Evolutionary conservation across 2,113 vertebrate genomes (phyloP).

Genomic region (Oryzias celebensis): DNA sequence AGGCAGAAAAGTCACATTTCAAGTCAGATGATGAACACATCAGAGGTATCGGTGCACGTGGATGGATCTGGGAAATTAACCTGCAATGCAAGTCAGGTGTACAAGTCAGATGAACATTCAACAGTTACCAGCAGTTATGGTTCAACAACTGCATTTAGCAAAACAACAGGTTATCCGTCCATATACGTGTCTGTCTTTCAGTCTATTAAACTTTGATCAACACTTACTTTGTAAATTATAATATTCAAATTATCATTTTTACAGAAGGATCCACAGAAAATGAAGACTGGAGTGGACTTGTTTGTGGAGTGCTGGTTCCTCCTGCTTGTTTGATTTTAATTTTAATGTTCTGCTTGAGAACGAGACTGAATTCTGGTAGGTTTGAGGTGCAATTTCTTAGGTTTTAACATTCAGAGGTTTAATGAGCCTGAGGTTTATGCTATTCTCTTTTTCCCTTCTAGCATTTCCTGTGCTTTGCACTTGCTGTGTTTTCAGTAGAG

Average conservation of each 20-base stretch:
- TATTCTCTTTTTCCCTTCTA: constrained; percentile 14
- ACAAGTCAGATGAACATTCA: neutral
- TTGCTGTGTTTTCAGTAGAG: neutral
- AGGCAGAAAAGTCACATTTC: neutral
- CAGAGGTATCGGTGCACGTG: neutral
- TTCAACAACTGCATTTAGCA: neutral
- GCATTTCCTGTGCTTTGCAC: neutral
- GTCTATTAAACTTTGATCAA: too few relatives aligned
- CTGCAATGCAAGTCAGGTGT: constrained; percentile 12
- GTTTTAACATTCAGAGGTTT: neutral
- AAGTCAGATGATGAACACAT: constrained; percentile 1
- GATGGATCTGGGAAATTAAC: neutral
- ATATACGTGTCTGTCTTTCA: too few relatives aligned
- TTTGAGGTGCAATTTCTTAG: neutral
- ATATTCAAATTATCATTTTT: neutral
- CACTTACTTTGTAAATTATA: too few relatives aligned
- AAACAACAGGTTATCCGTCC: constrained; percentile 19
- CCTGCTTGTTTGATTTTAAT: constrained; percentile 20
- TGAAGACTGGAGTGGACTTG: neutral
- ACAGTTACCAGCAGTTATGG: neutral
- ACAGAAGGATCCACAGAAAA: neutral
- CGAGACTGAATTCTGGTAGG: constrained; percentile 10
- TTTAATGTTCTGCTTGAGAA: constrained; percentile 15
- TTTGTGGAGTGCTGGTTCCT: constrained; percentile 11
- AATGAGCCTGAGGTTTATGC: neutral